A percentile compares a stretch with the other conserved stretches of the same genome.
These are phyloP conservation scores for Merodon equestris DNA, from an alignment of 2,888 invertebrate genomes.

Conservation along the genomic window DNA sequence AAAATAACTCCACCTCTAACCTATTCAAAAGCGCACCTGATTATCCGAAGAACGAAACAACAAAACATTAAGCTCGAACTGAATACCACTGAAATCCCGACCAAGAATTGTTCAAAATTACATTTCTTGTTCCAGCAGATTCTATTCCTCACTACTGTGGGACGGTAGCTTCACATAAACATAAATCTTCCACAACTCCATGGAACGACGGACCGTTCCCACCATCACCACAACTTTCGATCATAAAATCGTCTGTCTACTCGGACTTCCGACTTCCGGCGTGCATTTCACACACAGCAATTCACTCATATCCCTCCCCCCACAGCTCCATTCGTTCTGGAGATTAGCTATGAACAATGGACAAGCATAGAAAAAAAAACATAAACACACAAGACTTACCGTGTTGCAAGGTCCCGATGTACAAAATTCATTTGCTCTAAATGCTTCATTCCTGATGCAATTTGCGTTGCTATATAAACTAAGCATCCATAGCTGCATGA, in stretches of 20 bases:
- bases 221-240: slow-evolving; percentile 1
- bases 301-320: slow-evolving; percentile 1
- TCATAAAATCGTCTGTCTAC: slow-evolving; percentile 14
- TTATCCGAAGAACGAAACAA: too few species aligned
- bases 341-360: too few species aligned
- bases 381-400: slow-evolving; percentile 80
- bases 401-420: slow-evolving; percentile 91
- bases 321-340: slow-evolving; percentile 1
- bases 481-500: slow-evolving; percentile 87
- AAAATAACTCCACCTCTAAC: too few species aligned
- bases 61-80: too few species aligned
- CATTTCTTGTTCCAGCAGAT: slow-evolving; percentile 2
- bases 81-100: too few species aligned
- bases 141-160: too few species aligned
- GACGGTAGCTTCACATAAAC: too few species aligned
- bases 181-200: too few species aligned
- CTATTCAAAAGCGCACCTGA: too few species aligned
- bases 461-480: slow-evolving; percentile 91
- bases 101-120: slow-evolving; percentile 8
- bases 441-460: slow-evolving; percentile 94
- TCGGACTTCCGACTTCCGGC: slow-evolving; percentile 30
- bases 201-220: neutral
- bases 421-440: slow-evolving; percentile 91
- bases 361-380: slow-evolving; percentile 17
- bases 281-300: slow-evolving; percentile 24